These are phyloP conservation scores for Myripristis murdjan DNA, from an alignment of 2,797 vertebrate species.

Conservation along the genomic window DNA sequence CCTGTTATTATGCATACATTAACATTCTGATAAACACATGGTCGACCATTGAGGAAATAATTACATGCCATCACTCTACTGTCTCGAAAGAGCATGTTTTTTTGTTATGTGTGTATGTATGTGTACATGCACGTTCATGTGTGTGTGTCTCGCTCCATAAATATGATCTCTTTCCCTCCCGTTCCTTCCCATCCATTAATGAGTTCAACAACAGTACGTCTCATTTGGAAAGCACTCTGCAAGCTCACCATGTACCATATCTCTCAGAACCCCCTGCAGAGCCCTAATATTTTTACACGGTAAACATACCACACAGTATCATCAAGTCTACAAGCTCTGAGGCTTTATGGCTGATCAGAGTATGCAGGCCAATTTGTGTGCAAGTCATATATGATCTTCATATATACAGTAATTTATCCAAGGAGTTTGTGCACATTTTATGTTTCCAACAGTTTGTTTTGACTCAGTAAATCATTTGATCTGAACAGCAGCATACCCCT, in stretches of 20 bases:
- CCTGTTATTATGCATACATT: slow-evolving; percentile 99
- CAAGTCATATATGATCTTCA: neutral
- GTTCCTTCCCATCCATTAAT: slow-evolving; percentile 48
- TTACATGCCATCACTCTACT: slow-evolving; percentile 94
- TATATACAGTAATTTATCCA: neutral
- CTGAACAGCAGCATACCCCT: neutral
- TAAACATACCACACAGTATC: slow-evolving; percentile 36
- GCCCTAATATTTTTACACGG: slow-evolving; percentile 12
- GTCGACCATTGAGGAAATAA: slow-evolving; percentile 94
- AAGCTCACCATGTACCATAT: slow-evolving; percentile 30
- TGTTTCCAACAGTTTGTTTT: neutral
- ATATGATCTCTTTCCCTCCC: slow-evolving; percentile 70
- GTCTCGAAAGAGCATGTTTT: slow-evolving; percentile 80
- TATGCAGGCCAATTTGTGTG: slow-evolving; percentile 7
- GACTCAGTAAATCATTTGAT: neutral
- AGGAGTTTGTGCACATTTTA: neutral
- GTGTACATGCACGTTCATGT: slow-evolving; percentile 47
- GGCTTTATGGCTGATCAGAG: slow-evolving; percentile 36
- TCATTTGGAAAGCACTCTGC: slow-evolving; percentile 16
- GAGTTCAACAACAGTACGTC: slow-evolving; percentile 13
- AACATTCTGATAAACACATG: slow-evolving; percentile 99
- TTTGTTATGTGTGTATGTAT: slow-evolving; percentile 26
- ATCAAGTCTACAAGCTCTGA: slow-evolving; percentile 5
- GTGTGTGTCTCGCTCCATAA: slow-evolving; percentile 68
- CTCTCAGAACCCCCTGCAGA: slow-evolving; percentile 45